Conservation (phyloP, 2,113 vertebrate genomes). For the Colistium nudipinnis region DNA sequence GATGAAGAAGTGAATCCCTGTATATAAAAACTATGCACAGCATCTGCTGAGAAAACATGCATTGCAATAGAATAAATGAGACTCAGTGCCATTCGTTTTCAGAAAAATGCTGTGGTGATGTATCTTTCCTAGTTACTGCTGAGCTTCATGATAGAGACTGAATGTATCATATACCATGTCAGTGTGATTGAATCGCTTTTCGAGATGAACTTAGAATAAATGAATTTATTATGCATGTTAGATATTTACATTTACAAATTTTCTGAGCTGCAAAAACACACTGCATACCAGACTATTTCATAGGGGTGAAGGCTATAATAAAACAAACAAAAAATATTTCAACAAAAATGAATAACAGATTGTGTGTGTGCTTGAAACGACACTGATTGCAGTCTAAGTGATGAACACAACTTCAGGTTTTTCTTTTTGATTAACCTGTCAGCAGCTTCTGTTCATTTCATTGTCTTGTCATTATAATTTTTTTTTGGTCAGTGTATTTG, state of each 20-base stretch:
- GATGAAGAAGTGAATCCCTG: not conserved
- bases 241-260: constrained; percentile 50
- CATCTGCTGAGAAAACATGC: too few relatives aligned
- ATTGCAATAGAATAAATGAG: too few relatives aligned
- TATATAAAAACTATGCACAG: too few relatives aligned
- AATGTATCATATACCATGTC: too few relatives aligned
- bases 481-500: not conserved
- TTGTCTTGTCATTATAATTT: not conserved
- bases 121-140: too few relatives aligned
- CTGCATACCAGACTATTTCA: not conserved
- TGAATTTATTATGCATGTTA: constrained; percentile 44
- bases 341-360: not conserved
- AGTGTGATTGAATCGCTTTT: too few relatives aligned
- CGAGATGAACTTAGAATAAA: constrained; percentile 12
- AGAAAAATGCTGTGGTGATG: too few relatives aligned
- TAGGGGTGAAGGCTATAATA: not conserved
- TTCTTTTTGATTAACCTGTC: not conserved
- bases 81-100: too few relatives aligned
- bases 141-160: too few relatives aligned
- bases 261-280: constrained; percentile 14
- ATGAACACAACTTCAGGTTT: not conserved
- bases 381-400: not conserved
- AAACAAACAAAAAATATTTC: not conserved
- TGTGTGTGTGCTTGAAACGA: not conserved
- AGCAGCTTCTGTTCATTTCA: not conserved